Conservation (phyloP, 2,888 invertebrate species). For the Agrotis segetum region DNA sequence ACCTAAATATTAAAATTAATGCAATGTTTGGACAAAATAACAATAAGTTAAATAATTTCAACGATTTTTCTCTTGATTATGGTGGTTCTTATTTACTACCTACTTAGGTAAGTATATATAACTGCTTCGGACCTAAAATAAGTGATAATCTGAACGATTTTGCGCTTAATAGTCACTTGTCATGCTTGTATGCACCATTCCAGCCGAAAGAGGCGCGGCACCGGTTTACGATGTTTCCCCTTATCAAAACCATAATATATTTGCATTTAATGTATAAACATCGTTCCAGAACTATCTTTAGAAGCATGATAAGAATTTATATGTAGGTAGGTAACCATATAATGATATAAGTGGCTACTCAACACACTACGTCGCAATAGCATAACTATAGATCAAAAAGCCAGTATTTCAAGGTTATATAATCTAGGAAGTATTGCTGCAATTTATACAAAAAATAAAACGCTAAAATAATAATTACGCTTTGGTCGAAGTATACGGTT, state of each 20-base stretch:
- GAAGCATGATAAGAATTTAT: conserved; percentile 30
- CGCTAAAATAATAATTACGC: conserved; percentile 86
- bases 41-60: not conserved
- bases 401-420: conserved; percentile 48
- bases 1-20: not conserved
- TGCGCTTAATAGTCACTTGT: not conserved
- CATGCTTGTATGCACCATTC: not conserved
- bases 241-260: conserved; percentile 6
- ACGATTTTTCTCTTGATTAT: not conserved
- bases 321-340: conserved; percentile 1
- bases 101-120: not conserved
- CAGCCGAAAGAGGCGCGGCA: not conserved
- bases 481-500: conserved; percentile 95
- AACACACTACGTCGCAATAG: not conserved
- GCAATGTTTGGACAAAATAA: not conserved
- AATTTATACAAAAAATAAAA: conserved; percentile 14
- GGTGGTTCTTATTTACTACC: no score
- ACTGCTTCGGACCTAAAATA: not conserved
- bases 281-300: conserved; percentile 53
- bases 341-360: not conserved
- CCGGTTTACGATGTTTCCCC: not conserved
- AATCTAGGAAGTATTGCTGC: not conserved
- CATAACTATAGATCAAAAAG: not conserved
- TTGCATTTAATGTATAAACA: conserved; percentile 4
- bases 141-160: not conserved